Conservation (phyloP, 2,113 vertebrate species). For the Elephas maximus region DNA sequence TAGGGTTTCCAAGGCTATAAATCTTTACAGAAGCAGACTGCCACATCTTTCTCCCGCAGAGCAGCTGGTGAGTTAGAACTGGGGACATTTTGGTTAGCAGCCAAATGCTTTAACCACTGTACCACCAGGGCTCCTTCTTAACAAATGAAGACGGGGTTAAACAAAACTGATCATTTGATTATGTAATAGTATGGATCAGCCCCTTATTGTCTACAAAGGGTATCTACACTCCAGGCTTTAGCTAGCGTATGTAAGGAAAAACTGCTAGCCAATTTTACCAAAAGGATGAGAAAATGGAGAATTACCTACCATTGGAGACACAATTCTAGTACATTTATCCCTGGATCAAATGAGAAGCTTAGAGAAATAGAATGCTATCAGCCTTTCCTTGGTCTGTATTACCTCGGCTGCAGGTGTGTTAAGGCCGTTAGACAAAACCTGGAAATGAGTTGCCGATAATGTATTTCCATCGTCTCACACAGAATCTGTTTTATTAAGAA, state of each 20-base stretch:
- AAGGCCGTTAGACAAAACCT: not conserved
- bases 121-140: too few species aligned
- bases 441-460: not conserved
- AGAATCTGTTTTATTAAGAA: not conserved
- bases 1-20: too few species aligned
- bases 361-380: not conserved
- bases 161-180: not conserved
- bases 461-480: not conserved
- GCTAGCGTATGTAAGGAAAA: not conserved
- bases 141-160: not conserved
- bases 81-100: too few species aligned
- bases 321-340: not conserved
- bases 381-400: not conserved
- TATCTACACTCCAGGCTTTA: not conserved
- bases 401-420: not conserved
- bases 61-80: too few species aligned
- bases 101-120: too few species aligned
- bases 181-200: not conserved
- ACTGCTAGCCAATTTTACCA: not conserved
- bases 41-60: too few species aligned
- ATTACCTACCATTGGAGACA: not conserved
- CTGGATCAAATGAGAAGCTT: not conserved
- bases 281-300: not conserved
- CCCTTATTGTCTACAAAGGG: not conserved
- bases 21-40: too few species aligned